These are phyloP conservation scores for Hyppa rectilinea DNA, from an alignment of 2,888 invertebrate species.

Conservation along the genomic window DNA sequence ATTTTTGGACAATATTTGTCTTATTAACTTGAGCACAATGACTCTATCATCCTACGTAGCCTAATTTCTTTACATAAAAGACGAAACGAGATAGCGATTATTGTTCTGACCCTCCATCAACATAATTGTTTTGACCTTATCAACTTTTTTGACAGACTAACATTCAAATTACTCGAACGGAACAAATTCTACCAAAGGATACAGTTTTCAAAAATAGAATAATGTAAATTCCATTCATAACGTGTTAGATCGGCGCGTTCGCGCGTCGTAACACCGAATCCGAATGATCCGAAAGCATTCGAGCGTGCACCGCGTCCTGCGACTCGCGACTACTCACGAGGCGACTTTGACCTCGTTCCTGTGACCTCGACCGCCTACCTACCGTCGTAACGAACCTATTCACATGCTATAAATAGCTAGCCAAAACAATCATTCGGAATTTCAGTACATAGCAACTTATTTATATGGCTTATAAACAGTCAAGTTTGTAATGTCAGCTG, in stretches of 20 bases:
- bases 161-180: neutral
- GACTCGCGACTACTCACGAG: slow-evolving; percentile 56
- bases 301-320: slow-evolving; percentile 72
- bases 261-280: slow-evolving; percentile 25
- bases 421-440: slow-evolving; percentile 48
- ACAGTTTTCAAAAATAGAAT: slow-evolving; percentile 43
- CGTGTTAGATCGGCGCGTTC: slow-evolving; percentile 32
- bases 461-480: slow-evolving; percentile 13
- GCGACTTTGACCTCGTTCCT: slow-evolving; percentile 87
- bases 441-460: slow-evolving; percentile 21
- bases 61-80: neutral
- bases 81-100: neutral
- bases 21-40: neutral
- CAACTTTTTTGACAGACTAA: neutral
- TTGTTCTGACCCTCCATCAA: neutral
- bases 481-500: slow-evolving; percentile 16
- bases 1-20: neutral
- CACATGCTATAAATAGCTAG: slow-evolving; percentile 59
- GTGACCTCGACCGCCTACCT: slow-evolving; percentile 80
- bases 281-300: slow-evolving; percentile 22
- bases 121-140: neutral
- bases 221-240: slow-evolving; percentile 33
- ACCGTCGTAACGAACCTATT: slow-evolving; percentile 54
- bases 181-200: too few relatives aligned
- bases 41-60: neutral